phyloP scores from a whole-genome alignment of 2,797 vertebrate genomes.

The Aeoliscus strigatus region DNA sequence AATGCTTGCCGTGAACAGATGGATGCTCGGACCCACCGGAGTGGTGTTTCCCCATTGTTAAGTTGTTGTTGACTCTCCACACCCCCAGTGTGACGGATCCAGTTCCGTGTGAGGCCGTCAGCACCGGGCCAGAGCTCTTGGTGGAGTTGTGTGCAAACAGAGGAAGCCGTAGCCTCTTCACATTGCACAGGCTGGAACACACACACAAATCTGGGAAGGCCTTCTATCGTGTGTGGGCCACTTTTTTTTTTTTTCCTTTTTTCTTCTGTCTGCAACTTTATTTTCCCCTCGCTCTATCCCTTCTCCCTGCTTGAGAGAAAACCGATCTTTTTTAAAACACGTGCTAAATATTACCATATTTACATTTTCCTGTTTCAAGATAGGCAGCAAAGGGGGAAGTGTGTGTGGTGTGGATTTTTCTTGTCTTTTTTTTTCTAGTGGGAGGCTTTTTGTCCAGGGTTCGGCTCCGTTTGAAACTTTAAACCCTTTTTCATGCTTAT shows the following conservation, averaged over 20 bases:
- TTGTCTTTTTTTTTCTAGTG: constrained; percentile 46
- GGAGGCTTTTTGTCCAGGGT: constrained; percentile 76
- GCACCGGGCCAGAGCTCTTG: constrained; percentile 48
- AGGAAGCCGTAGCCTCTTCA: constrained; percentile 67
- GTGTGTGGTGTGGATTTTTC: constrained; percentile 64
- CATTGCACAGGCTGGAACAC: constrained; percentile 66
- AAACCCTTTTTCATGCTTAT: constrained; percentile 92
- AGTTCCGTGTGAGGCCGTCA: constrained; percentile 64
- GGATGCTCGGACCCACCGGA: constrained; percentile 62
- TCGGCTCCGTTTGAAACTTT: constrained; percentile 86
- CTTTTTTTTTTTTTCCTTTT: constrained; percentile 47
- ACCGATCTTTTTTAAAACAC: constrained; percentile 81
- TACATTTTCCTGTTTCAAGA: constrained; percentile 83
- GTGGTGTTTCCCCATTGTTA: constrained; percentile 72
- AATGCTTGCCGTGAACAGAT: constrained; percentile 54
- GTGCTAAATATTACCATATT: constrained; percentile 83
- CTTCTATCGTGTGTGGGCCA: constrained; percentile 77
- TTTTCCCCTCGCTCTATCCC: constrained; percentile 42
- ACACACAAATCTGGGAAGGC: constrained; percentile 69
- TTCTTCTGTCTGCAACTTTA: constrained; percentile 51
- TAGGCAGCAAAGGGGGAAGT: constrained; percentile 63
- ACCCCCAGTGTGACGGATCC: constrained; percentile 69
- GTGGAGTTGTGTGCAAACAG: constrained; percentile 72
- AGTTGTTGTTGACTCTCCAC: constrained; percentile 72
- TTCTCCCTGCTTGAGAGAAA: constrained; percentile 74